These are phyloP conservation scores for Neotoxoptera formosana DNA, from an alignment of 1,140 invertebrate species.

Conservation along the genomic window DNA sequence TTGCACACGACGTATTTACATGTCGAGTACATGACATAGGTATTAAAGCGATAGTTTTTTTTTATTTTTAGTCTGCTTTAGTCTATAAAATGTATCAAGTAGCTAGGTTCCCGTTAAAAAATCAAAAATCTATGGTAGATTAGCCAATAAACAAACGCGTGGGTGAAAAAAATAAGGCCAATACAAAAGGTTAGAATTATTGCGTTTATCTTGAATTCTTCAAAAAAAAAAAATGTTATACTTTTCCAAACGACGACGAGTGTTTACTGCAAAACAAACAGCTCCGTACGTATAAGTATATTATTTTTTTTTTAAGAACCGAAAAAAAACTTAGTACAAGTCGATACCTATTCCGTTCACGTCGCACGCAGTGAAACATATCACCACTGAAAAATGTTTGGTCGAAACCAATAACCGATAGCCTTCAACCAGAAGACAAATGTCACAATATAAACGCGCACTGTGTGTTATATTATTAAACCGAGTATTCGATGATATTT, in stretches of 20 bases:
- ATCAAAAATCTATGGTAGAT: not conserved
- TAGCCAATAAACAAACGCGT: not conserved
- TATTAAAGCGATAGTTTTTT: not conserved
- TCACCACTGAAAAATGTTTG: not conserved
- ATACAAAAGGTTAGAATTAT: not conserved
- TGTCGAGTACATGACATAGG: too few relatives aligned
- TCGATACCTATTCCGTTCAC: not conserved
- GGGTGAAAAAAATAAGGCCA: not conserved
- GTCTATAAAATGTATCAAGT: not conserved
- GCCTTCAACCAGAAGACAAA: not conserved
- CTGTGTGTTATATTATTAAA: not conserved
- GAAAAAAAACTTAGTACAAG: not conserved
- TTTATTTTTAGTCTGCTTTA: too few relatives aligned
- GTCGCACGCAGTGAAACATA: not conserved
- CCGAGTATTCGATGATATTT: not conserved
- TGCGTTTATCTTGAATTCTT: not conserved
- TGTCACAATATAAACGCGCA: not conserved
- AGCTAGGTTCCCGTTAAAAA: not conserved
- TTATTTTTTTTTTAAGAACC: not conserved
- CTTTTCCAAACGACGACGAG: not conserved
- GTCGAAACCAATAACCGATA: not conserved
- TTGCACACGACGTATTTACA: not conserved
- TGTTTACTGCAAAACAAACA: not conserved
- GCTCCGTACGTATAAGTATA: not conserved
- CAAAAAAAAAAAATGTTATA: not conserved